Percentiles rank a stretch among this genome's conserved stretches.
Conservation (phyloP, 2,888 invertebrate species). For the Hypomecis atomaria region DNA sequence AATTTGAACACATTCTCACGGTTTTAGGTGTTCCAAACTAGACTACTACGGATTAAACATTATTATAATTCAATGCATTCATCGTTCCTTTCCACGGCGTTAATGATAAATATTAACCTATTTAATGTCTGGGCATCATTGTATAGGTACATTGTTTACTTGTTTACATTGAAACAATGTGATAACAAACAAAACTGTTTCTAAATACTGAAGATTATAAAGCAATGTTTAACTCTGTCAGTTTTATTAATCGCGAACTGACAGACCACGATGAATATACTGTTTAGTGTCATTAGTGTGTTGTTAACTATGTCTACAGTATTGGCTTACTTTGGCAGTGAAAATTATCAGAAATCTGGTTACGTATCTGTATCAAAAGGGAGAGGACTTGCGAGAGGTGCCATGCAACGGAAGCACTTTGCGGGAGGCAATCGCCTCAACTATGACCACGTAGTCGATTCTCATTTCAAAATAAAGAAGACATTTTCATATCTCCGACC, state of each 20-base stretch:
- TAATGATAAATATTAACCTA: conserved; percentile 1
- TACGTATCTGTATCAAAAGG: conserved; percentile 9
- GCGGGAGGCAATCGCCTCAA: conserved; percentile 2
- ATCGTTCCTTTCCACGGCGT: background rate
- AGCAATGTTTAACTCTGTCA: background rate
- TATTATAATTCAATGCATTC: no score
- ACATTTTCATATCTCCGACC: background rate
- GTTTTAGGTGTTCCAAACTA: no score
- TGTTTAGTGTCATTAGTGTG: background rate
- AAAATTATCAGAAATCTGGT: conserved; percentile 7
- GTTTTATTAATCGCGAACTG: background rate
- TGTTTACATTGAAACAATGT: conserved; percentile 6
- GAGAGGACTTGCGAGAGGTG: background rate
- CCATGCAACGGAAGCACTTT: conserved; percentile 9
- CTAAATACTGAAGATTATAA: conserved; percentile 12
- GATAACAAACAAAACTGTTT: conserved; percentile 11
- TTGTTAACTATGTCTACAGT: background rate
- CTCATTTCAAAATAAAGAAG: conserved; percentile 14
- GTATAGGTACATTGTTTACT: conserved; percentile 13
- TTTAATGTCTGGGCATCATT: conserved; percentile 2
- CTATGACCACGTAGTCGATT: conserved; percentile 9
- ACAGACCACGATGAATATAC: conserved; percentile 3
- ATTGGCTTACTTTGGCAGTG: conserved; percentile 2
- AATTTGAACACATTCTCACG: no score
- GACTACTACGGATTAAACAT: no score